phyloP scores from a whole-genome alignment of 2,113 vertebrate species.

The Pelusios castaneus region DNA sequence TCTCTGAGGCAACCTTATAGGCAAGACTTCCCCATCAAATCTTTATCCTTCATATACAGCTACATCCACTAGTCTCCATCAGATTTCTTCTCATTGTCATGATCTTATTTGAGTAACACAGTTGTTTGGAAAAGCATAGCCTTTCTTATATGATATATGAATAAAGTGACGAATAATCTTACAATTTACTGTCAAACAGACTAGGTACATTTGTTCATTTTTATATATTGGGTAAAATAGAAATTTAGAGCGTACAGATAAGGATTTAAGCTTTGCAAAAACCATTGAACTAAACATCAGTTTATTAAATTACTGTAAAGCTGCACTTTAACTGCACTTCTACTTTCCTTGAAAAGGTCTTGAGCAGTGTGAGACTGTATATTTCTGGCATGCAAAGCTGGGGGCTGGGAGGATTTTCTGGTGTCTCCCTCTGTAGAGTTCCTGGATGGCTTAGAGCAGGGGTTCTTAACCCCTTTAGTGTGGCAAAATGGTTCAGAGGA shows the following conservation, averaged over 20 bases:
- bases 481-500: too few relatives aligned
- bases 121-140: slow-evolving; percentile 40
- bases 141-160: slow-evolving; percentile 4
- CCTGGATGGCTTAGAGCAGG: too few relatives aligned
- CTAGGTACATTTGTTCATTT: slow-evolving; percentile 10
- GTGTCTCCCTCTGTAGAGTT: too few relatives aligned
- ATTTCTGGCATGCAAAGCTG: too few relatives aligned
- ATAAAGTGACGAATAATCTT: slow-evolving; percentile 40
- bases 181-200: slow-evolving; percentile 54
- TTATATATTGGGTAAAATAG: slow-evolving; percentile 32
- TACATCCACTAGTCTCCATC: not conserved
- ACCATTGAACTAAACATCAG: slow-evolving; percentile 1
- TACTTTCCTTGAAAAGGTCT: slow-evolving; percentile 17
- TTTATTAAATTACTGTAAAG: not conserved
- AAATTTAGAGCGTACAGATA: slow-evolving; percentile 32
- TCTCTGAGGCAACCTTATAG: not conserved
- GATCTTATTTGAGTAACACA: not conserved
- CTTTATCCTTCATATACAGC: not conserved
- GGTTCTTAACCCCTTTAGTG: too few relatives aligned
- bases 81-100: not conserved
- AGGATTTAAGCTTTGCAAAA: slow-evolving; percentile 23
- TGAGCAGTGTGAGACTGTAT: too few relatives aligned
- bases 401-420: too few relatives aligned
- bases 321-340: not conserved
- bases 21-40: fast-evolving